Base-by-base conservation (phyloP, 2,797 vertebrate species). In the Etheostoma nigrum region DNA sequence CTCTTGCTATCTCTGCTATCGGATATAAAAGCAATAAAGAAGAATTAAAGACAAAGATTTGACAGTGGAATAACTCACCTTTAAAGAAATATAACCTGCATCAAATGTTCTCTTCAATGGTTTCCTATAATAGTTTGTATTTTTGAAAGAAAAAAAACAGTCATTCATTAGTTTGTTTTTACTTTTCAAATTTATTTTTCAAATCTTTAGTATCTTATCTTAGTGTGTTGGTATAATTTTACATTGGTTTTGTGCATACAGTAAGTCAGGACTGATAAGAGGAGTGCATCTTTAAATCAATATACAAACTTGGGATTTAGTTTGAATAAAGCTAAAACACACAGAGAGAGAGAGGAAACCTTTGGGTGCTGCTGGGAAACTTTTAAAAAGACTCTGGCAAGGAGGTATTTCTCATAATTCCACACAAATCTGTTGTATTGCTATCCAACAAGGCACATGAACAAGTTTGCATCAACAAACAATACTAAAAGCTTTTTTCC, bases 201-300 rank as follows among this genome's bases (percentile, higher is more conserved):
- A 88, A 83, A 86, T 88, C 68, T 88, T 89, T 87, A 86, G 79
- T 82, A 91, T 91, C 44, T 82, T 60, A 74, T 81, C 63, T 80
- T 92, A 90, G 91, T 91, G 88, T 91, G 89, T 85, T 85, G 83
- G 79, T 81, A 76, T 87, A 82, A 87, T 91, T 78, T 81, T 92
- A 93, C 86, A 92, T 90, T 71, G 79, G 72, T 88, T 77, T 59
- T 78, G 86, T 85, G 87, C 79, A 73, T 89, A 93, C 88, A 91
- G 82, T 90, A 81, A 91, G 71, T 88, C 86, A 86, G 76, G 79
- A 79, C 67, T 64, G 79, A 84, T 62, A 87, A 69, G 64, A 90
- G 79, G 85, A 90, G 86, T 89, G 86, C 71, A 77, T 89, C 81
- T 85, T 69, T 73, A 82, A 71, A 81, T 89, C 71, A 80, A 73